Conservation (phyloP, 2,797 vertebrate genomes). For the Chlorospingus semifuscus region DNA sequence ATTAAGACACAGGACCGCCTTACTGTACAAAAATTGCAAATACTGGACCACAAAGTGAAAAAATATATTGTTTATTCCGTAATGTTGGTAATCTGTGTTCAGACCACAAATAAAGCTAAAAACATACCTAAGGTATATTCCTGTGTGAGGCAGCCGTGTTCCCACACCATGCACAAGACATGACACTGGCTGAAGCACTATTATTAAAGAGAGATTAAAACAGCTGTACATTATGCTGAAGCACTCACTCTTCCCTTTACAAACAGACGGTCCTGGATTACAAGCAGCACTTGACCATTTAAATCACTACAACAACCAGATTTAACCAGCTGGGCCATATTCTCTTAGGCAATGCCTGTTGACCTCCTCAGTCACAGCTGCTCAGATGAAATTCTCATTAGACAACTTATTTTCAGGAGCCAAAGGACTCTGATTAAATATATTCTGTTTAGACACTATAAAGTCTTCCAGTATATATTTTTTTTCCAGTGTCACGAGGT, state of each 20-base stretch:
- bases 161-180: slow-evolving; percentile 76
- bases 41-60: not conserved
- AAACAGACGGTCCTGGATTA: slow-evolving; percentile 93
- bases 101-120: not conserved
- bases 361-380: slow-evolving; percentile 80
- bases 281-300: slow-evolving; percentile 97
- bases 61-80: not conserved
- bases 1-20: not conserved
- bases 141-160: slow-evolving; percentile 16
- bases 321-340: slow-evolving; percentile 94
- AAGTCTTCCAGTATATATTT: slow-evolving; percentile 65
- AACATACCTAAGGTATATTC: slow-evolving; percentile 13
- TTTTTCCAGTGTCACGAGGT: slow-evolving; percentile 46
- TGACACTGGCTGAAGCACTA: slow-evolving; percentile 83
- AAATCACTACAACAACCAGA: slow-evolving; percentile 93
- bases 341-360: slow-evolving; percentile 81
- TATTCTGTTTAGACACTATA: slow-evolving; percentile 72
- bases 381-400: slow-evolving; percentile 83
- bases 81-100: not conserved
- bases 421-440: slow-evolving; percentile 78
- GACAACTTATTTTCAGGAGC: slow-evolving; percentile 78
- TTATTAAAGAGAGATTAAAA: slow-evolving; percentile 98
- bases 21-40: not conserved
- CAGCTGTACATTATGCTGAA: slow-evolving; percentile 95
- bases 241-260: slow-evolving; percentile 85